Percentiles rank a stretch among this genome's conserved stretches.
Conservation (phyloP, 1,140 invertebrate species). For the Dinothrombium tinctorium region DNA sequence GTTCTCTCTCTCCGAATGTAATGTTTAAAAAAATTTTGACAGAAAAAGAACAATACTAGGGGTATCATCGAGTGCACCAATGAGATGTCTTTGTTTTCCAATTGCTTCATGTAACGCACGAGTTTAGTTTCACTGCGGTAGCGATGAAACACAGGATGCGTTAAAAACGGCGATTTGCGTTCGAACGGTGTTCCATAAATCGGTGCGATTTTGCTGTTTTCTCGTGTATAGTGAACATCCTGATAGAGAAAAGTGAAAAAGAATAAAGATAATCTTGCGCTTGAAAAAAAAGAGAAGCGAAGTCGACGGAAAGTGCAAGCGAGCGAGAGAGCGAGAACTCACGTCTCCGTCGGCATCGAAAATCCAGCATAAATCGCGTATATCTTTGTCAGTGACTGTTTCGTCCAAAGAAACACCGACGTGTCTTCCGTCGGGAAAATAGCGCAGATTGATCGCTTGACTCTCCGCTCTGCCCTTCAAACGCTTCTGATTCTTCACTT, state of each 20-base stretch:
- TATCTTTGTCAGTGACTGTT: slow-evolving; percentile 55
- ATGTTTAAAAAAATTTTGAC: background rate
- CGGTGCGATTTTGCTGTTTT: background rate
- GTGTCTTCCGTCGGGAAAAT: slow-evolving; percentile 20
- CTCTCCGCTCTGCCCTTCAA: slow-evolving; percentile 41
- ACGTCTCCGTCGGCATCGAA: slow-evolving; percentile 43
- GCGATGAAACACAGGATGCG: slow-evolving; percentile 79
- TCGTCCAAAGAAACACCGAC: slow-evolving; percentile 85
- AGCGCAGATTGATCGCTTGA: slow-evolving; percentile 55
- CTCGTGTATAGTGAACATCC: background rate
- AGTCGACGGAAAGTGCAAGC: too few relatives aligned
- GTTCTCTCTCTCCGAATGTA: background rate
- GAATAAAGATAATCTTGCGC: too few relatives aligned
- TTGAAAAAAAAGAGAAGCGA: too few relatives aligned
- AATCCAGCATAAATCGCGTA: slow-evolving; percentile 68
- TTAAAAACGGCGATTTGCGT: slow-evolving; percentile 24
- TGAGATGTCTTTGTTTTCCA: slow-evolving; percentile 97
- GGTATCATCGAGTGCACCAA: slow-evolving; percentile 99
- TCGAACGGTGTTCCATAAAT: slow-evolving; percentile 2
- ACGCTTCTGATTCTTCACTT: slow-evolving; percentile 30
- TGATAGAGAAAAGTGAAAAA: background rate
- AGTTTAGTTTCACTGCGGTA: slow-evolving; percentile 50
- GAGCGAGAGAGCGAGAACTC: too few relatives aligned
- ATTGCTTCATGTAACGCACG: slow-evolving; percentile 86
- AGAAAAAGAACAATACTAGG: slow-evolving; percentile 32